phyloP scores from a whole-genome alignment of 2,888 invertebrate species.

The Periphyllus acericola region DNA sequence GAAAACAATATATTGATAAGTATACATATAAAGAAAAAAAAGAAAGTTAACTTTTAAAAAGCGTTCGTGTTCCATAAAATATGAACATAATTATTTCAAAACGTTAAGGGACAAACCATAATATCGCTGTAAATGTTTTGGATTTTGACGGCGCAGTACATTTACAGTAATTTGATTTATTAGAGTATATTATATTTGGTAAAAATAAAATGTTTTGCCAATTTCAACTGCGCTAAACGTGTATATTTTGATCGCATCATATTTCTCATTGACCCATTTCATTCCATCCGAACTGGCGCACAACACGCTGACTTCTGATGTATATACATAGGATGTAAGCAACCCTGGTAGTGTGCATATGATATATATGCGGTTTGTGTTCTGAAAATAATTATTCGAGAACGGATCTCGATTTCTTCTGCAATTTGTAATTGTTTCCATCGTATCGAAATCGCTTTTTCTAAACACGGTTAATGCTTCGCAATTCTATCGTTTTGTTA shows the following conservation, averaged over 20 bases:
- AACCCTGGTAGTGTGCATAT: neutral
- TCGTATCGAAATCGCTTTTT: too few relatives aligned
- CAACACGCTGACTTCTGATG: neutral
- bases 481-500: too few relatives aligned
- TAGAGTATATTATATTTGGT: neutral
- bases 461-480: too few relatives aligned
- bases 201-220: neutral
- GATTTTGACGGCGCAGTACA: neutral
- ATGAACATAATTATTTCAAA: neutral
- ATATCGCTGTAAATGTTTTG: neutral
- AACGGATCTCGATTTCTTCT: neutral
- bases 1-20: neutral
- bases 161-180: neutral
- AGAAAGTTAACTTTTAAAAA: neutral
- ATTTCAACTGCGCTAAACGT: neutral
- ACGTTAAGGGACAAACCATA: neutral
- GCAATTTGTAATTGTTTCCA: too few relatives aligned
- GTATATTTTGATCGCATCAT: neutral
- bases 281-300: neutral
- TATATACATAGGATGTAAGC: neutral
- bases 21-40: too few relatives aligned
- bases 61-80: neutral
- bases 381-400: neutral
- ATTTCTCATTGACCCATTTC: neutral
- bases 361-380: neutral